These are phyloP conservation scores for Prorops nasuta DNA, from an alignment of 1,140 invertebrate genomes.

Conservation along the genomic window DNA sequence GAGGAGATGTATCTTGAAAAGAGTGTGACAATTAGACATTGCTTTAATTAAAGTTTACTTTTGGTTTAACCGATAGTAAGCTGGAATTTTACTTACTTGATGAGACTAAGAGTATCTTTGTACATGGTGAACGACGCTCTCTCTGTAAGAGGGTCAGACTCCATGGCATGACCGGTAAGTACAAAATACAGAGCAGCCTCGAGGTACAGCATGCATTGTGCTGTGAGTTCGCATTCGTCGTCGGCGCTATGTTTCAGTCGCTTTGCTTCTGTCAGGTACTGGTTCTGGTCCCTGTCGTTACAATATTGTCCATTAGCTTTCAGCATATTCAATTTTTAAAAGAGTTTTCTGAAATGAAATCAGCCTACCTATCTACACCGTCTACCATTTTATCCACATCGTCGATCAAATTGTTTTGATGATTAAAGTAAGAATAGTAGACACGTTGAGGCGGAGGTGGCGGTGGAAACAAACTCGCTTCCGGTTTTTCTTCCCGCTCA, in stretches of 20 bases:
- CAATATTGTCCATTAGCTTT: too few species aligned
- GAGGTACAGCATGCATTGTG: slow-evolving; percentile 74
- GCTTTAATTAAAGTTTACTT: background rate
- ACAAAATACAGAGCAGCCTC: slow-evolving; percentile 80
- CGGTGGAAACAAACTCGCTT: slow-evolving; percentile 42
- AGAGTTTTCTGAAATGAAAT: too few species aligned
- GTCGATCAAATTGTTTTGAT: slow-evolving; percentile 48
- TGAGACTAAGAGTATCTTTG: slow-evolving; percentile 75
- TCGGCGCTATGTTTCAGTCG: slow-evolving; percentile 77
- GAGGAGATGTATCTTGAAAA: slow-evolving; percentile 65
- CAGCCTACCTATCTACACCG: too few species aligned
- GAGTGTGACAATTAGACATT: slow-evolving; percentile 3
- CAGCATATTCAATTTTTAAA: too few species aligned
- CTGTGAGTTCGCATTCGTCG: slow-evolving; percentile 66
- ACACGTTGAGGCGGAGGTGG: slow-evolving; percentile 43
- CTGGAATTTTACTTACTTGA: slow-evolving; percentile 64
- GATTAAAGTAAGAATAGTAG: slow-evolving; percentile 53
- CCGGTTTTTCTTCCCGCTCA: slow-evolving; percentile 57
- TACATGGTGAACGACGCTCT: slow-evolving; percentile 76
- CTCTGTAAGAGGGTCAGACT: slow-evolving; percentile 66
- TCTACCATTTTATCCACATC: slow-evolving; percentile 58
- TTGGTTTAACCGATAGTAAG: too few species aligned
- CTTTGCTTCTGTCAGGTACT: slow-evolving; percentile 75
- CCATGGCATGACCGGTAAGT: slow-evolving; percentile 76
- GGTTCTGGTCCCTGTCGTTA: slow-evolving; percentile 61